These are phyloP conservation scores for Perdita meconis DNA, from an alignment of 2,888 invertebrate genomes.

Conservation along the genomic window DNA sequence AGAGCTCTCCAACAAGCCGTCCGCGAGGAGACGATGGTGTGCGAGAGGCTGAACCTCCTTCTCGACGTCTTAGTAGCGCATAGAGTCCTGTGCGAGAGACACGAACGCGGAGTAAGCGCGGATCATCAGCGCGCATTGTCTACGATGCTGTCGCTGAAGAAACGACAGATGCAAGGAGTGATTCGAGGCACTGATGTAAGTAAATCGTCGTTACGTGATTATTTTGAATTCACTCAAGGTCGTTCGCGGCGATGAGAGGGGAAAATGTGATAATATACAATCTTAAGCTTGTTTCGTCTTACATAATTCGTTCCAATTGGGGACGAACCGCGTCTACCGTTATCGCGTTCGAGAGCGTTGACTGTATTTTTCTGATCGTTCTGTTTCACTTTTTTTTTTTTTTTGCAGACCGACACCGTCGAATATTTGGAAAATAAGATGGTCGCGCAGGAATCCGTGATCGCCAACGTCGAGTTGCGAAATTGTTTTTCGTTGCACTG, in stretches of 20 bases:
- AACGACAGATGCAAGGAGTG: constrained; percentile 87
- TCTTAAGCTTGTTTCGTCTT: constrained; percentile 44
- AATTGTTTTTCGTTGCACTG: constrained; percentile 88
- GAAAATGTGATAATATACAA: constrained; percentile 46
- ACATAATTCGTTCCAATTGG: constrained; percentile 44
- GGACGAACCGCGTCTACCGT: background rate
- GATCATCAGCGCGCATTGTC: constrained; percentile 87
- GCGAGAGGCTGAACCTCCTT: constrained; percentile 85
- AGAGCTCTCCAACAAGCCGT: constrained; percentile 85
- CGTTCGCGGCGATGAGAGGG: constrained; percentile 30
- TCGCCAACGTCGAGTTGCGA: constrained; percentile 87
- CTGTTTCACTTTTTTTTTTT: too few species aligned
- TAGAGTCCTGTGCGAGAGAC: constrained; percentile 86
- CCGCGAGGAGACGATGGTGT: constrained; percentile 86
- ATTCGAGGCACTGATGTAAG: constrained; percentile 87
- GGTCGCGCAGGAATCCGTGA: constrained; percentile 87
- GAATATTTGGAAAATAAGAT: constrained; percentile 87
- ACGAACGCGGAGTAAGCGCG: constrained; percentile 87
- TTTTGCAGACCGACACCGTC: constrained; percentile 86
- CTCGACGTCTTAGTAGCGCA: constrained; percentile 86
- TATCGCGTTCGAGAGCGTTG: background rate
- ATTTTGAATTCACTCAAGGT: constrained; percentile 53
- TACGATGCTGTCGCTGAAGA: constrained; percentile 87
- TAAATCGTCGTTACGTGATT: constrained; percentile 55
- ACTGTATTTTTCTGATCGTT: background rate